Base-by-base conservation (phyloP, 1,140 invertebrate genomes). In the Euglossa dilemma region DNA sequence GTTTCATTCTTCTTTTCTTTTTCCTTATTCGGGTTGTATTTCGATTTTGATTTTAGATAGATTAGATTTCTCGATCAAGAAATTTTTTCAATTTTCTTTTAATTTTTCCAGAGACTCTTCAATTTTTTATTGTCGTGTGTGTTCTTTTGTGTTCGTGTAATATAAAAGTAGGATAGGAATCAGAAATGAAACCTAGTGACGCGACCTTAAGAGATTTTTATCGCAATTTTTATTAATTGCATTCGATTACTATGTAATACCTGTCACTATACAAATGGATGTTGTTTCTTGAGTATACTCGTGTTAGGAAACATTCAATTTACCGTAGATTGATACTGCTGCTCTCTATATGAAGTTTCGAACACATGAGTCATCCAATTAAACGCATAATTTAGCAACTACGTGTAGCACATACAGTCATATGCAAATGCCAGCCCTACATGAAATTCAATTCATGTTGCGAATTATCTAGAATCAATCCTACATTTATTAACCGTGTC, bases 301-400 rank as follows among this genome's bases (percentile, higher is more conserved):
- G 12, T 50, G 59, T 76, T 56, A 14, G 25, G 23, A 61, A 76
- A 57, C 16, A n/a, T 63, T 63, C n/a, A 6, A 76, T 73, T 73
- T 45, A 76, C 11, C 18, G 59, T 18, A 50, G 45, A 64, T 76
- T 23, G 11, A 28, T 16, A 25, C 20, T 28, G 43, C 20, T 47
- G 73, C 12, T 47, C 73, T 36, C 2, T 50, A 43, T 72, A 63
- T 57, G 45, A 76, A 50, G 59, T 76, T 76, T 63, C 73, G 73
- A 76, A 76, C 45, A 50, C 45, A 18, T 50, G 45, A 76, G 45
- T 76, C 59, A 64, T 63, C 14, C 73, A 63, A 76, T 76, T 64
- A 76, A 76, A 63, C 59, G 45, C n/a, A 76, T 76, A 76, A 76
- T 63, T 76, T 36, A 76, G 25, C 54, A 57, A 45, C 54, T 28